Percentiles rank a stretch among this genome's conserved stretches.
Conservation (phyloP, 2,888 invertebrate genomes). For the Mallateleia sp. region DNA sequence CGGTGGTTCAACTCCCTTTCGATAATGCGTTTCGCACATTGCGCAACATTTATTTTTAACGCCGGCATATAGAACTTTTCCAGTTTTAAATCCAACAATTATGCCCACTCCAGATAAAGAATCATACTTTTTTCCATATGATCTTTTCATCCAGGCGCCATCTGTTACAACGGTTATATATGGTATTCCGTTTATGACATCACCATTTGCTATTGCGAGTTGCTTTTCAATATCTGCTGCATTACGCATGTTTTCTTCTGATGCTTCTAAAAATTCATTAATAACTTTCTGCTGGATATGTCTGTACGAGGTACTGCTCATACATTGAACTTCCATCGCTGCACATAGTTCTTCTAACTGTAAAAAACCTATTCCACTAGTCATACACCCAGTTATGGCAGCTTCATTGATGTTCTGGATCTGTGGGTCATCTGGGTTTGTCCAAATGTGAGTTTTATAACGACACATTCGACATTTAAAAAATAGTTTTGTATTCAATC, state of each 20-base stretch:
- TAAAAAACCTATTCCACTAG: background rate
- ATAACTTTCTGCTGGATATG: background rate
- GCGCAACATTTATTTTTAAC: slow-evolving; percentile 33
- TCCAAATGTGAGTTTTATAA: slow-evolving; percentile 60
- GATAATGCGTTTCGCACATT: background rate
- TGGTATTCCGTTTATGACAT: slow-evolving; percentile 29
- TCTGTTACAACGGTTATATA: slow-evolving; percentile 41
- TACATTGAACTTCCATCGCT: background rate
- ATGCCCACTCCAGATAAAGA: slow-evolving; percentile 55
- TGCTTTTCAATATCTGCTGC: slow-evolving; percentile 46
- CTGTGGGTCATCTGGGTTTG: slow-evolving; percentile 15
- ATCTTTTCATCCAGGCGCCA: slow-evolving; percentile 60
- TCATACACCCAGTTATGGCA: background rate
- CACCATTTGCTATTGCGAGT: slow-evolving; percentile 44
- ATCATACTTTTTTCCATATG: slow-evolving; percentile 53
- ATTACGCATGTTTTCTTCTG: slow-evolving; percentile 34
- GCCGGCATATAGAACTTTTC: slow-evolving; percentile 66
- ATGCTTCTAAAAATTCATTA: background rate
- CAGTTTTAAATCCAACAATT: slow-evolving; percentile 55
- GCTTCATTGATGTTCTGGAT: background rate
- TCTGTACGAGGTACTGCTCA: background rate
- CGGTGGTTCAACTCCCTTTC: background rate
- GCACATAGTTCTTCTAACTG: background rate
- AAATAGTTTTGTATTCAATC: slow-evolving; percentile 6
- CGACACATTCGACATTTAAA: slow-evolving; percentile 28